Base-by-base conservation (phyloP, 2,797 vertebrate genomes). In the Parauchenoglanis punctatus region DNA sequence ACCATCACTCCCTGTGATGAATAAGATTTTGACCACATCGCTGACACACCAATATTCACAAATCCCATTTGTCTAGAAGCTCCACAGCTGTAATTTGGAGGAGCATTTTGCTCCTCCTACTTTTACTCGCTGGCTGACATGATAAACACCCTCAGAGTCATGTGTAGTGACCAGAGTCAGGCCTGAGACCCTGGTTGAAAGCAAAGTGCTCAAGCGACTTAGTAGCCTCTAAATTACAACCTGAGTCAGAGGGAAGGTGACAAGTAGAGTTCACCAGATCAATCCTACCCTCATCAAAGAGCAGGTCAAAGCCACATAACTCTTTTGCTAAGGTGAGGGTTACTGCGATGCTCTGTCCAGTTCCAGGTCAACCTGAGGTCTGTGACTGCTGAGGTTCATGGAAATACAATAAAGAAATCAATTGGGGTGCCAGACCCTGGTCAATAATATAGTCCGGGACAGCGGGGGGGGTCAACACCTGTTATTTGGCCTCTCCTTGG, bases 341-440 rank as follows among this genome's bases (percentile, higher is more conserved):
- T 95, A 95, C 90, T 91, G 92, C 54, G 89, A 92, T 86, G 91
- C 91, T 92, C 92, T 88, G 93, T 92, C 91, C 91, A 52, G 82
- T 88, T 92, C 89, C 76, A 92, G 96, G 95, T 96, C 95, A 96
- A 92, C 89, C 91, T 91, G 93, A 94, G 95, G 95, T 96, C 95
- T 94, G 91, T 89, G 91, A 91, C 94, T 93, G 92, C 92, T 93
- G 93, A 94, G 95, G 95, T 95, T 95, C 95, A 96, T 93, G 93
- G 94, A 95, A 95, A 96, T 95, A 95, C 95, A 95, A 96, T 96
- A 96, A 96, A 95, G 93, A 93, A 95, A 96, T 96, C 95, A 95
- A 96, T 96, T 91, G 92, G 89, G 92, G 81, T 85, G 84, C 93
- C 92, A 91, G 92, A 94, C 91, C 92, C 89, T 94, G 93, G 94